These are phyloP conservation scores for Agrilus cyanescens DNA, from an alignment of 2,888 invertebrate genomes.

Conservation along the genomic window DNA sequence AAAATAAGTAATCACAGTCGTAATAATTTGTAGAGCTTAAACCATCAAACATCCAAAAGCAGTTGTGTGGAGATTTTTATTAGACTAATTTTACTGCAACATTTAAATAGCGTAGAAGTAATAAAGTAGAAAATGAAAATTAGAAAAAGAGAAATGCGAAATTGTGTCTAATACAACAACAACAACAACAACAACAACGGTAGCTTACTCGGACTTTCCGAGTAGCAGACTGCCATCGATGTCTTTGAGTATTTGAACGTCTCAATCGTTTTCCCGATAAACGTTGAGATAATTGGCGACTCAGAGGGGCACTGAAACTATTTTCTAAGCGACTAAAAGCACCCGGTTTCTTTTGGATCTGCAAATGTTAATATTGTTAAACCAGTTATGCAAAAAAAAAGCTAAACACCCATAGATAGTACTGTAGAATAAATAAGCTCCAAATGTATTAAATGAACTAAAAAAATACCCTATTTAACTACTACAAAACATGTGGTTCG, in stretches of 20 bases:
- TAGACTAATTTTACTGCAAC: too few species aligned
- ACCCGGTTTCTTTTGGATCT: conserved; percentile 50
- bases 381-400: background rate
- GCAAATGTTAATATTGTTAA: conserved; percentile 19
- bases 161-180: background rate
- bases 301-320: conserved; percentile 49
- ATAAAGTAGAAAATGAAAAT: too few species aligned
- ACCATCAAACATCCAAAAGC: too few species aligned
- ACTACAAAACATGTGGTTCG: too few species aligned
- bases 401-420: background rate
- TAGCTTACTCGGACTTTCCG: conserved; percentile 66
- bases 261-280: conserved; percentile 42
- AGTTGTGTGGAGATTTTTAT: too few species aligned
- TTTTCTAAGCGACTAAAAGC: conserved; percentile 55
- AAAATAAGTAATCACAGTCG: too few species aligned
- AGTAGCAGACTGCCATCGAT: conserved; percentile 57
- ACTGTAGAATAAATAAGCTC: background rate
- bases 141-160: too few species aligned
- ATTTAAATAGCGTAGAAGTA: too few species aligned
- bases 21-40: too few species aligned
- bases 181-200: conserved; percentile 1
- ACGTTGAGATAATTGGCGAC: conserved; percentile 54
- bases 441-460: too few species aligned
- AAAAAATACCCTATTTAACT: too few species aligned
- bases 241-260: conserved; percentile 33